A percentile compares a stretch with the other conserved stretches of the same genome.
Conservation (phyloP, 2,888 invertebrate species). For the Lepidochrysops patricia region DNA sequence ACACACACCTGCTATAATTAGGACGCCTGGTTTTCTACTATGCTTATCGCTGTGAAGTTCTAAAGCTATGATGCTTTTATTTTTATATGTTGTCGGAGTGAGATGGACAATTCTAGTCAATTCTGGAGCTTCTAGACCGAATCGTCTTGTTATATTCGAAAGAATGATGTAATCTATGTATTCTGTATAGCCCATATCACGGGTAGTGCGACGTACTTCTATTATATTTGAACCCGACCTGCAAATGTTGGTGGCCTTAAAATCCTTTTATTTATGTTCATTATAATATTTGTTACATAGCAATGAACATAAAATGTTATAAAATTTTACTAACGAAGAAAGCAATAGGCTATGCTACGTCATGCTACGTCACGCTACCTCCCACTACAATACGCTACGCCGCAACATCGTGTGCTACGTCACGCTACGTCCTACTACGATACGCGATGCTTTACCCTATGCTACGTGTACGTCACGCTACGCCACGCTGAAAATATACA, state of each 20-base stretch:
- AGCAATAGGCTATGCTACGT: not conserved
- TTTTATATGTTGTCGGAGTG: conserved; percentile 40
- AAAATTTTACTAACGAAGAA: too few species aligned
- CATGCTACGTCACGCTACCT: not conserved
- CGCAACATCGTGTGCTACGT: not conserved
- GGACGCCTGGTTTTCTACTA: conserved; percentile 57
- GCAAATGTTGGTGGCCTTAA: conserved; percentile 17
- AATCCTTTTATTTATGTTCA: too few species aligned
- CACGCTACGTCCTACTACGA: not conserved
- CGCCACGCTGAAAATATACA: conserved; percentile 23
- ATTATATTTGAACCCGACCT: conserved; percentile 60
- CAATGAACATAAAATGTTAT: too few species aligned
- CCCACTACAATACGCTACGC: not conserved
- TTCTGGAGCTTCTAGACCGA: conserved; percentile 40
- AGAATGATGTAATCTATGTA: conserved; percentile 39
- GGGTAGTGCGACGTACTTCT: conserved; percentile 35
- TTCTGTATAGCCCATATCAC: conserved; percentile 29
- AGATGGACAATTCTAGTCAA: conserved; percentile 38
- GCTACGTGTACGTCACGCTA: too few species aligned
- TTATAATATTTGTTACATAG: not conserved
- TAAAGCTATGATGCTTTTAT: conserved; percentile 48
- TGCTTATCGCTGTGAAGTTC: conserved; percentile 52
- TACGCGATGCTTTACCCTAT: too few species aligned
- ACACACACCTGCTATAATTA: conserved; percentile 49
- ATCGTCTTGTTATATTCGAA: conserved; percentile 28